These are phyloP conservation scores for Auanema sp. DNA, from an alignment of 2,888 invertebrate species.

Conservation along the genomic window DNA sequence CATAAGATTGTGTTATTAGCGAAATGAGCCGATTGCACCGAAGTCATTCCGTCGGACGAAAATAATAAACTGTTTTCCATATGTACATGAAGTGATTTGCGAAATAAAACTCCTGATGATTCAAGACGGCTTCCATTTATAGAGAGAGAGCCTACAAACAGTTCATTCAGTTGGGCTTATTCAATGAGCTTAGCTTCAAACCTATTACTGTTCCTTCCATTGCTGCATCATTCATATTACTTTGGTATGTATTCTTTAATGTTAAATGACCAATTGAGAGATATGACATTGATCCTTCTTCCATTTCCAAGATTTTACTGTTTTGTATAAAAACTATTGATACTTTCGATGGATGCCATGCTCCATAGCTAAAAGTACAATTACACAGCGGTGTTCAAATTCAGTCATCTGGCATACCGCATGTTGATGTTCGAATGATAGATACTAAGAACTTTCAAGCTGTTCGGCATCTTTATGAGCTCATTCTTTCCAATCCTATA, in stretches of 20 bases:
- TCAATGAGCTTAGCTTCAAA: not conserved
- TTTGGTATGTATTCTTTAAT: not conserved
- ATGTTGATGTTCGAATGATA: conserved; percentile 13
- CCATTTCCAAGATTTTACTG: conserved; percentile 3
- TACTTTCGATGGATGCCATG: not conserved
- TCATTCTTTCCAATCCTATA: conserved; percentile 15
- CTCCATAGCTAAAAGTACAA: not conserved
- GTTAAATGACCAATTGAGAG: not conserved
- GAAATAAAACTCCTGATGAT: conserved; percentile 7
- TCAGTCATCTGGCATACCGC: not conserved
- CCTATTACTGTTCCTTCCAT: conserved; percentile 19
- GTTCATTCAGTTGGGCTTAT: not conserved
- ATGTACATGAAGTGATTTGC: conserved; percentile 5
- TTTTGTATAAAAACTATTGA: not conserved
- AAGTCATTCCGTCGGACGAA: conserved; percentile 15
- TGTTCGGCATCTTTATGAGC: conserved; percentile 5
- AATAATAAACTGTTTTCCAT: conserved; percentile 9
- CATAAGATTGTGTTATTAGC: conserved; percentile 20
- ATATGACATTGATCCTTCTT: conserved; percentile 15
- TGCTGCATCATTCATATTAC: not conserved
- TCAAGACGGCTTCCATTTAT: conserved; percentile 18
- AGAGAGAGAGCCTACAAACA: conserved; percentile 10
- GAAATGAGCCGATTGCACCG: conserved; percentile 12
- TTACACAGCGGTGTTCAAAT: too few species aligned
- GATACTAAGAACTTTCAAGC: conserved; percentile 12